Conservation (phyloP, 1,140 invertebrate species). For the Zaprionus tsacasi region DNA sequence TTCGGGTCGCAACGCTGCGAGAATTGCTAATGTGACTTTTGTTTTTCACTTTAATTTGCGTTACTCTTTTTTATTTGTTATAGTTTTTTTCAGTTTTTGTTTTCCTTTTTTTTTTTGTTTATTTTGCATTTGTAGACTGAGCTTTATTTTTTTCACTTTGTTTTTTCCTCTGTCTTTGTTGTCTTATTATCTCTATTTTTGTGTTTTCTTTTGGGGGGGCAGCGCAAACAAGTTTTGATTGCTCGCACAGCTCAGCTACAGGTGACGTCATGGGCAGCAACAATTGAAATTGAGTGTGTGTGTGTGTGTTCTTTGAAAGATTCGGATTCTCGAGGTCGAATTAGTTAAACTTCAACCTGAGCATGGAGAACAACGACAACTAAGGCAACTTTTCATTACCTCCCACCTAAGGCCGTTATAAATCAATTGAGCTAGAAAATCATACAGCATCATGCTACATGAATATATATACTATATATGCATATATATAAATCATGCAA, state of each 20-base stretch:
- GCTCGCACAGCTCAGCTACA: conserved; percentile 30
- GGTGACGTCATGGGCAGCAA: conserved; percentile 70
- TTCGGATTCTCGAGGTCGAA: conserved; percentile 53
- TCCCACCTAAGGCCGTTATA: conserved; percentile 69
- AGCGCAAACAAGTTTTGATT: conserved; percentile 78
- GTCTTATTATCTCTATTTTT: conserved; percentile 44
- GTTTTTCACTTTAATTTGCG: conserved; percentile 63
- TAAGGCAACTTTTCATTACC: conserved; percentile 36
- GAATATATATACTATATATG: conserved; percentile 15
- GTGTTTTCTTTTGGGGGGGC: conserved; percentile 43
- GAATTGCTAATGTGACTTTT: conserved; percentile 67
- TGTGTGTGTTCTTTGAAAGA: conserved; percentile 36
- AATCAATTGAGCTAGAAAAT: conserved; percentile 71
- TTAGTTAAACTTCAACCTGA: conserved; percentile 50
- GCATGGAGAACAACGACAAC: background rate
- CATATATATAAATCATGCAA: conserved; percentile 51
- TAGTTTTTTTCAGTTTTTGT: conserved; percentile 40
- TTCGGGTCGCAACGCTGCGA: conserved; percentile 32
- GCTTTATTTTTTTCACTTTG: conserved; percentile 13
- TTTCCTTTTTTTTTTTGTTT: conserved; percentile 36
- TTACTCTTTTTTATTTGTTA: conserved; percentile 44
- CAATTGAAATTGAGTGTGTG: conserved; percentile 58
- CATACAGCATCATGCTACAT: conserved; percentile 24
- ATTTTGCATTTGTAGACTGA: conserved; percentile 16
- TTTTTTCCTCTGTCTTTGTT: conserved; percentile 41